Evolutionary conservation across 1,140 invertebrate species (phyloP).

Genomic region (Drosophila insularis): DNA sequence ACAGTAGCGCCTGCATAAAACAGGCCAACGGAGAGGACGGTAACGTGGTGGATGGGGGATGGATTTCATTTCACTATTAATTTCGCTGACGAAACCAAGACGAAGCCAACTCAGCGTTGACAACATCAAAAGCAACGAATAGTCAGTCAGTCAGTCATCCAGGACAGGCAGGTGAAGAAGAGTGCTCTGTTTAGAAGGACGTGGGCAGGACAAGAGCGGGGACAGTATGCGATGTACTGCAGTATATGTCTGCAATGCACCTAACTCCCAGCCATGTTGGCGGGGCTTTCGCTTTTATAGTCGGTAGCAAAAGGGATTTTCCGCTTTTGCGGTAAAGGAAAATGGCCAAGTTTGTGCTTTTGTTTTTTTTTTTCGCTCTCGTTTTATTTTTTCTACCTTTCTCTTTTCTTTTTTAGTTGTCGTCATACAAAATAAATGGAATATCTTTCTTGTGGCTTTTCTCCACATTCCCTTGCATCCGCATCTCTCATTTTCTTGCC

Average conservation of each 20-base stretch:
- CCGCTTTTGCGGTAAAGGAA: conserved; percentile 65
- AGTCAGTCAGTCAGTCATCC: conserved; percentile 50
- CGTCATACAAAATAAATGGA: conserved; percentile 67
- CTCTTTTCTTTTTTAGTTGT: conserved; percentile 45
- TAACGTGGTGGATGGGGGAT: conserved; percentile 27
- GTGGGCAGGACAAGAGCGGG: neutral
- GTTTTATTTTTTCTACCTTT: conserved; percentile 33
- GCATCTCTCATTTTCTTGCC: neutral
- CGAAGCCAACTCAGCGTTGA: conserved; percentile 37
- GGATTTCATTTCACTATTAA: conserved; percentile 80
- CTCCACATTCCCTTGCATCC: conserved; percentile 1
- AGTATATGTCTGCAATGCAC: conserved; percentile 17
- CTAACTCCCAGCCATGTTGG: conserved; percentile 38
- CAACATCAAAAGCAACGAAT: conserved; percentile 71
- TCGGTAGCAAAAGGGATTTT: conserved; percentile 69
- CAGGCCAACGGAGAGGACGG: conserved; percentile 20
- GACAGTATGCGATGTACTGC: neutral
- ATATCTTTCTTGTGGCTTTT: conserved; percentile 20
- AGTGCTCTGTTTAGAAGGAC: neutral
- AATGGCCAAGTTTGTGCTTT: conserved; percentile 51
- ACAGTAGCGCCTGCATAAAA: conserved; percentile 37
- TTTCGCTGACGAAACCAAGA: conserved; percentile 66
- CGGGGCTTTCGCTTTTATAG: conserved; percentile 70
- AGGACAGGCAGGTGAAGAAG: neutral
- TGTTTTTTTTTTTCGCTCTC: conserved; percentile 38